A percentile compares a stretch with the other conserved stretches of the same genome.
Conservation (phyloP, 2,113 vertebrate species). For the Saguinus imperator region DNA sequence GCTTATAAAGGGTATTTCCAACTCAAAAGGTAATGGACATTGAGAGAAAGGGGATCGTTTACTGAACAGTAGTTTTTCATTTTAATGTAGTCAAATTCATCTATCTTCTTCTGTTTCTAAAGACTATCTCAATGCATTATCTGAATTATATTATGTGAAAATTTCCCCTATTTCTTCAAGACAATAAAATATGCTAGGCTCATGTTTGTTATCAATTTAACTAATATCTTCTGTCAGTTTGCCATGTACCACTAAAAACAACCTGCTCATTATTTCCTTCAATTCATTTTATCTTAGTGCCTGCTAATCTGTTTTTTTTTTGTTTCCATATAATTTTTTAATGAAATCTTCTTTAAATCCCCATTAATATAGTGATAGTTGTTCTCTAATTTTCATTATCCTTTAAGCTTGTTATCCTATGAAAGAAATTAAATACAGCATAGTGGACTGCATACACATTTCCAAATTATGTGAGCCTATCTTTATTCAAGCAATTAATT, state of each 20-base stretch:
- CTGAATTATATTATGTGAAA: constrained; percentile 21
- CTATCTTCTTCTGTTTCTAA: not conserved
- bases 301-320: constrained; percentile 56
- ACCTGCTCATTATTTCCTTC: constrained; percentile 62
- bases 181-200: constrained; percentile 52
- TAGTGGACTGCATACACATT: constrained; percentile 20
- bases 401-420: constrained; percentile 63
- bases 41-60: not conserved
- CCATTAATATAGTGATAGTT: constrained; percentile 63
- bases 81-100: constrained; percentile 19
- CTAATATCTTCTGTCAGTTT: constrained; percentile 63
- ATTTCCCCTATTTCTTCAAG: constrained; percentile 16
- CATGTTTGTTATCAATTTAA: constrained; percentile 64
- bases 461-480: constrained; percentile 59
- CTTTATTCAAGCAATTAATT: constrained; percentile 64
- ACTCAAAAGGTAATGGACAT: not conserved
- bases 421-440: constrained; percentile 55
- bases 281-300: constrained; percentile 53
- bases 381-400: constrained; percentile 58
- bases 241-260: constrained; percentile 40
- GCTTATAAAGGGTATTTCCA: not conserved
- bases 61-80: not conserved
- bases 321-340: not conserved
- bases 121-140: constrained; percentile 19
- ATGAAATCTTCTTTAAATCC: constrained; percentile 43